A percentile compares a stretch with the other conserved stretches of the same genome.
Evolutionary conservation across 1,140 invertebrate species (phyloP).

Genomic region (Potamilus streckersoni): DNA sequence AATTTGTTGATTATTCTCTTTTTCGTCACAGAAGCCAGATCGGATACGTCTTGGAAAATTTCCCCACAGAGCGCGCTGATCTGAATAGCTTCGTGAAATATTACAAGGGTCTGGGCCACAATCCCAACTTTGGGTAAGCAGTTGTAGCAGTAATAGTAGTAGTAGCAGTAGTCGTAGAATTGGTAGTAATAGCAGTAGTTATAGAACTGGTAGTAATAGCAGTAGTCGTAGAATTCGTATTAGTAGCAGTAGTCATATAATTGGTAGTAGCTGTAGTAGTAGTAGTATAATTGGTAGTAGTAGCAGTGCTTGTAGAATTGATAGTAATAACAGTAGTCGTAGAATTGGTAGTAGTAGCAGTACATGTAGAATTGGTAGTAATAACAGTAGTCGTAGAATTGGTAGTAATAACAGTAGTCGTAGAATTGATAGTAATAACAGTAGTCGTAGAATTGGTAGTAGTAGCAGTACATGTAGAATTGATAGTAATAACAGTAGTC

Average conservation of each 20-base stretch:
- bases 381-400: not conserved
- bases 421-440: not conserved
- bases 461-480: not conserved
- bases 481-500: not conserved
- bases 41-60: too few relatives aligned
- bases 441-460: not conserved
- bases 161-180: not conserved
- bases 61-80: too few relatives aligned
- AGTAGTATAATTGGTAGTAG: not conserved
- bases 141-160: not conserved
- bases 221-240: not conserved
- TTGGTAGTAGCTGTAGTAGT: not conserved
- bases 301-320: too few relatives aligned
- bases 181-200: not conserved
- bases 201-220: not conserved
- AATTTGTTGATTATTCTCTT: too few relatives aligned
- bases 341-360: not conserved
- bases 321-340: not conserved
- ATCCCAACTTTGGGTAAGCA: not conserved
- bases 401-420: not conserved
- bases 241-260: not conserved
- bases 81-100: too few relatives aligned
- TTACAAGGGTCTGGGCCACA: too few relatives aligned
- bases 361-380: not conserved
- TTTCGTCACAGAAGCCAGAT: too few relatives aligned